Conservation (phyloP, 2,888 invertebrate species). For the Hirtodrosophila trivittata region DNA sequence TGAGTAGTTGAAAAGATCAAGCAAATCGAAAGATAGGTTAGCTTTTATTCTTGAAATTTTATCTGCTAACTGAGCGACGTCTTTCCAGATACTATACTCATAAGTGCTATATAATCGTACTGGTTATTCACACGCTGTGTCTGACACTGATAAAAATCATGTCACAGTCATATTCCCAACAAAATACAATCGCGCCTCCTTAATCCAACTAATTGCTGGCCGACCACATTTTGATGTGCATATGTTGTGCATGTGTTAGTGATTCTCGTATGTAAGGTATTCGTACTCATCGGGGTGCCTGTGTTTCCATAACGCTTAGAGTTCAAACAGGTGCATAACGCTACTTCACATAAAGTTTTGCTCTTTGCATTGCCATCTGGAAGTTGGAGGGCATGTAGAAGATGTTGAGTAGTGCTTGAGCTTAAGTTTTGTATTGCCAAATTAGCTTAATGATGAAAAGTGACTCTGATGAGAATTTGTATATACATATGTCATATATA, state of each 20-base stretch:
- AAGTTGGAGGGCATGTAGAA: conserved; percentile 91
- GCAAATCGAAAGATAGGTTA: conserved; percentile 46
- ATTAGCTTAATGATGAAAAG: too few relatives aligned
- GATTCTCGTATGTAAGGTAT: too few relatives aligned
- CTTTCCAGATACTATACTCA: conserved; percentile 86
- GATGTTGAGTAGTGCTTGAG: background rate
- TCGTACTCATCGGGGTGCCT: conserved; percentile 86
- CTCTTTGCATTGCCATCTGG: conserved; percentile 90
- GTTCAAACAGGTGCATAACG: conserved; percentile 94
- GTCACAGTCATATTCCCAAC: conserved; percentile 93
- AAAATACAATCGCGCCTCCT: conserved; percentile 91
- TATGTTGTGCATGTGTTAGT: too few relatives aligned
- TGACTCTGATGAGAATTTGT: too few relatives aligned
- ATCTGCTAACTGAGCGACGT: conserved; percentile 35
- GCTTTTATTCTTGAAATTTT: conserved; percentile 47
- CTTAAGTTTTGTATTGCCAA: conserved; percentile 33
- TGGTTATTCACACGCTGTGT: conserved; percentile 92
- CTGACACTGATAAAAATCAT: conserved; percentile 95
- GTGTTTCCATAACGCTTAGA: conserved; percentile 85
- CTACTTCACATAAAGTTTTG: conserved; percentile 92
- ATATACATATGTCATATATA: too few relatives aligned
- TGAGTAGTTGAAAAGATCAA: conserved; percentile 28
- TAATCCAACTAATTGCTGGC: conserved; percentile 91
- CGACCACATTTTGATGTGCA: too few relatives aligned
- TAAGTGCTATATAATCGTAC: too few relatives aligned